Evolutionary conservation across 1,140 invertebrate genomes (phyloP), one percentile per base, ranked within the genome.

Genomic region (Lordiphosa mommai): DNA sequence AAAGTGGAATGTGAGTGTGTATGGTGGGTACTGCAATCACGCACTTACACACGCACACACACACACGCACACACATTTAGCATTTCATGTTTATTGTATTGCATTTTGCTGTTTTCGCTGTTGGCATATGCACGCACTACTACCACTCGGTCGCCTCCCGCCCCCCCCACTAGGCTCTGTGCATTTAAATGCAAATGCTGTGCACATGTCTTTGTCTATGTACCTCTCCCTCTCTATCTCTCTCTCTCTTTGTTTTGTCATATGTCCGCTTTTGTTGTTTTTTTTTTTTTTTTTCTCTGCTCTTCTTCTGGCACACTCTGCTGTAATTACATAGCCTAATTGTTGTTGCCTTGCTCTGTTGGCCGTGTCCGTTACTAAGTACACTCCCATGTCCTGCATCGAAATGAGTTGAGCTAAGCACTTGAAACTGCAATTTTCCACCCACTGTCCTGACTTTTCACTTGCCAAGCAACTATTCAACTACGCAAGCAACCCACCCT

Each of bases 1-100:
- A 48, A 43, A 44, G 48, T 34, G 27, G 29, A n/a, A 33, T 13
- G 10, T 34, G 40, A 38, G 33, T 30, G 20, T 34, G 40, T 50
- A 46, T 36, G 41, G 58, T 51, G 14, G 33, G 32, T 34, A 51
- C 69, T 60, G 74, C 64, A 72, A 73, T 14, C 51, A 60, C 16
- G 9, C 12, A 14, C 51, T 36, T 20, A 48, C 14, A 6, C 33
- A 32, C 16, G 30, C 40, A 47, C 13, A 36, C 53, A 32, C 37
- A 30, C 29, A 47, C 30, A 40, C 33, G n/a, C 27, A 48, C 43
- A 20, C 44, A 43, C 32, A 77, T 77, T 66, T 48, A 20, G 49
- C 66, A 76, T 61, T 72, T 55, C 51, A 72, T 79, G 74, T 73
- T 79, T 69, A 79, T 72, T 72, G 67, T 77, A 79, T 77, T 72